Percentiles rank a stretch among this genome's conserved stretches.
Conservation (phyloP, 1,140 invertebrate genomes). For the Drosophila guanche region DNA sequence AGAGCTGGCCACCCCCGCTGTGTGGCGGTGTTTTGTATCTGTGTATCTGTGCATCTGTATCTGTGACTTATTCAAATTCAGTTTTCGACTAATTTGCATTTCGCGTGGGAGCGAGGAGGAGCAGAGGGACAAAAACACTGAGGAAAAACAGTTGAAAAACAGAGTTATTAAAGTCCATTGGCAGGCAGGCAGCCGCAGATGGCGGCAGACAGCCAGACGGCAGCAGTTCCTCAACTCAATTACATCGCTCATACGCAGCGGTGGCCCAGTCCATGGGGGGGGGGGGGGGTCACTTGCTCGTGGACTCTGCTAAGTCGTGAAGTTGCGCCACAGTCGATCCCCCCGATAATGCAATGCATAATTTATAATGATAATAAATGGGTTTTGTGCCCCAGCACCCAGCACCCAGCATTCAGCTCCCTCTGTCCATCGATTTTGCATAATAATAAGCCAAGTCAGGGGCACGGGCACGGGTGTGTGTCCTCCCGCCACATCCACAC, state of each 20-base stretch:
- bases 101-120: slow-evolving; percentile 50
- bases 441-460: slow-evolving; percentile 33
- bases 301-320: slow-evolving; percentile 27
- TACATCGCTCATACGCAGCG: too few species aligned
- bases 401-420: slow-evolving; percentile 33
- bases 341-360: slow-evolving; percentile 36
- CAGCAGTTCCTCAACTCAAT: slow-evolving; percentile 11
- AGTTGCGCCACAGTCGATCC: slow-evolving; percentile 21
- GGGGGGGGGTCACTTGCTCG: too few species aligned
- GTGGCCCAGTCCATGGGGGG: too few species aligned
- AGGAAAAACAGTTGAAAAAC: slow-evolving; percentile 22
- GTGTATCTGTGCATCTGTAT: too few species aligned
- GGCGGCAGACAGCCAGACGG: slow-evolving; percentile 14
- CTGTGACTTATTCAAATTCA: slow-evolving; percentile 66
- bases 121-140: too few species aligned
- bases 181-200: slow-evolving; percentile 30
- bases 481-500: not conserved
- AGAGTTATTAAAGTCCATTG: slow-evolving; percentile 71
- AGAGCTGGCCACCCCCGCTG: slow-evolving; percentile 22
- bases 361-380: slow-evolving; percentile 66
- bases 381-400: slow-evolving; percentile 21
- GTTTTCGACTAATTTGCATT: slow-evolving; percentile 77
- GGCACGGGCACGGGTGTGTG: too few species aligned
- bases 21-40: slow-evolving; percentile 71
- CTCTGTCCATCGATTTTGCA: slow-evolving; percentile 51